A percentile compares a stretch with the other conserved stretches of the same genome.
phyloP scores from a whole-genome alignment of 2,797 vertebrate species.

The Loriculus beryllinus region DNA sequence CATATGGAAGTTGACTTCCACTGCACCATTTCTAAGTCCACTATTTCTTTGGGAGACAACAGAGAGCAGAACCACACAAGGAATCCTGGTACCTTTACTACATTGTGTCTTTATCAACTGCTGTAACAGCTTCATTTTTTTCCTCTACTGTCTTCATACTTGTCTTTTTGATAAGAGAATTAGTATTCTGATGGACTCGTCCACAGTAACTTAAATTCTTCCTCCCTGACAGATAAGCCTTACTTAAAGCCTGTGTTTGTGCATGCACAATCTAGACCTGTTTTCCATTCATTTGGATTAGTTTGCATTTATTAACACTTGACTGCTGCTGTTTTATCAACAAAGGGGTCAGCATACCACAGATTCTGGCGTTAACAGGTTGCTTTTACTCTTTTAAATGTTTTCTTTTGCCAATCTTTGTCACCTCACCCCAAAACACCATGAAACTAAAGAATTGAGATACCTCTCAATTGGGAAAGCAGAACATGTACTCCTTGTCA shows the following conservation, averaged over 20 bases:
- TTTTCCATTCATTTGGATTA: not conserved
- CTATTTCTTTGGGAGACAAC: not conserved
- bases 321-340: not conserved
- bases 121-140: not conserved
- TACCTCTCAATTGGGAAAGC: not conserved
- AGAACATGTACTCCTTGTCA: not conserved
- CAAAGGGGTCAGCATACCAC: not conserved
- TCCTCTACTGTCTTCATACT: not conserved
- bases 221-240: rapidly evolving
- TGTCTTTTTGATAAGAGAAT: not conserved
- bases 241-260: not conserved
- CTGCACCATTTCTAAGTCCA: not conserved
- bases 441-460: not conserved
- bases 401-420: not conserved
- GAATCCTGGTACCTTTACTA: not conserved
- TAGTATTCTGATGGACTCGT: not conserved
- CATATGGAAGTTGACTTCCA: not conserved
- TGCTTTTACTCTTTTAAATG: not conserved
- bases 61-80: not conserved
- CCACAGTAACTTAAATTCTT: not conserved
- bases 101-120: not conserved
- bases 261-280: not conserved
- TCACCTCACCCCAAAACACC: not conserved
- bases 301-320: not conserved
- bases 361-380: not conserved